phyloP scores from a whole-genome alignment of 2,797 vertebrate genomes.

The Rhinophrynus dorsalis region DNA sequence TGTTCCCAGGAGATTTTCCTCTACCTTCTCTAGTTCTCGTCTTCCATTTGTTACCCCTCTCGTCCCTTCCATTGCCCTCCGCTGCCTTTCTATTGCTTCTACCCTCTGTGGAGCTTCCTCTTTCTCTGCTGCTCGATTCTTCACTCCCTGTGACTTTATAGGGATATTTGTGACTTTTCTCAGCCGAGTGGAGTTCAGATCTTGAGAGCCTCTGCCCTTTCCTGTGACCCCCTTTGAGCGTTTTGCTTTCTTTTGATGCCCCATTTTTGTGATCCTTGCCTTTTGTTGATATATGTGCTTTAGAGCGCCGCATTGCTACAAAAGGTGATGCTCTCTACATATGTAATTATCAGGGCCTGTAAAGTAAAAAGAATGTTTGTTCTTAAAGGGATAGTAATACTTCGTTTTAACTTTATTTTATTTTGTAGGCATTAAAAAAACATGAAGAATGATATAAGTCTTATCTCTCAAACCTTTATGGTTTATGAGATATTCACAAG shows the following conservation, averaged over 20 bases:
- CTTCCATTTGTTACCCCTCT: background rate
- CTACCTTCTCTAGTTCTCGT: background rate
- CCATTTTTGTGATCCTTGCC: background rate
- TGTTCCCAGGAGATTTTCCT: background rate
- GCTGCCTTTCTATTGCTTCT: background rate
- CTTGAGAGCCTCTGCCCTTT: background rate
- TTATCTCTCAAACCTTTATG: too few relatives aligned
- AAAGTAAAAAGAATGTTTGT: background rate
- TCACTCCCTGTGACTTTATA: background rate
- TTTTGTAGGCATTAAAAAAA: too few relatives aligned
- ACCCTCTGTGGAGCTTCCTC: background rate
- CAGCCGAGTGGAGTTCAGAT: background rate
- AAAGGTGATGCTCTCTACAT: background rate
- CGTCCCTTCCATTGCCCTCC: background rate
- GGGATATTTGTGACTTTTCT: background rate
- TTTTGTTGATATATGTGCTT: background rate
- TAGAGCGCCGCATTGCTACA: background rate
- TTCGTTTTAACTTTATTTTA: too few relatives aligned
- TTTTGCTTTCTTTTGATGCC: constrained; percentile 3
- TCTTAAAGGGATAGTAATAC: too few relatives aligned
- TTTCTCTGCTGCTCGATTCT: background rate
- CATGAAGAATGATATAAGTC: too few relatives aligned
- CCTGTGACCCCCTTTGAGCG: background rate
- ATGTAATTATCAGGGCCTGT: background rate
- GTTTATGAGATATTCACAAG: too few relatives aligned